A percentile compares a stretch with the other conserved stretches of the same genome.
Evolutionary conservation across 2,113 vertebrate genomes (phyloP).

Genomic region (Corapipo altera): DNA sequence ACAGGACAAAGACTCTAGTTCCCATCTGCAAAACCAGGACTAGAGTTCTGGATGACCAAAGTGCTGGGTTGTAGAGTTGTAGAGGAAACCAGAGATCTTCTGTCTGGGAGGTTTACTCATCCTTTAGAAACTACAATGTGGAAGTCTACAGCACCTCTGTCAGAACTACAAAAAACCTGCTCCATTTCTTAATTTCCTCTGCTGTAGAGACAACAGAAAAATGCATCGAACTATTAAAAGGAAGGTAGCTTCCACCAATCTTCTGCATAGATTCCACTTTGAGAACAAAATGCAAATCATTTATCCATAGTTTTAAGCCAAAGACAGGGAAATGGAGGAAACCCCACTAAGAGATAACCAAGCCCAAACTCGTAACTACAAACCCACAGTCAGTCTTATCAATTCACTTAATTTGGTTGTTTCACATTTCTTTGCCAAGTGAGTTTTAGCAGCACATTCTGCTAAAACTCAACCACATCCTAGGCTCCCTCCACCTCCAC

Average conservation of each 20-base stretch:
- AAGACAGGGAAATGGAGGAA: background rate
- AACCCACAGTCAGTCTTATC: background rate
- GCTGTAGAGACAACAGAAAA: background rate
- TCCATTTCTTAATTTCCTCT: background rate
- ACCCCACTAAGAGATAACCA: background rate
- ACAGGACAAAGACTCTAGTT: background rate
- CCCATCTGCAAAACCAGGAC: background rate
- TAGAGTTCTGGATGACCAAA: background rate
- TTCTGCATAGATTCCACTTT: background rate
- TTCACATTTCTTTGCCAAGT: background rate
- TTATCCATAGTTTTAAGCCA: background rate
- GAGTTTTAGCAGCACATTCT: background rate
- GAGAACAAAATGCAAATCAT: background rate
- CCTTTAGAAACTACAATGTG: background rate
- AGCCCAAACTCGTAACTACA: background rate
- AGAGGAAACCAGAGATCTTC: background rate
- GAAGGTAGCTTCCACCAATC: background rate
- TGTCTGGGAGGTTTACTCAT: background rate
- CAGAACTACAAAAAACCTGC: background rate
- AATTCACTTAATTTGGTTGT: background rate
- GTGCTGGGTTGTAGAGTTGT: background rate
- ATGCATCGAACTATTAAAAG: background rate
- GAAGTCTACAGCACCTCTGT: background rate
- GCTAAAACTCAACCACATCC: background rate
- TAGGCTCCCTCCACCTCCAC: background rate